Evolutionary conservation across 92 coral and sea anemone species (phyloP).

Genomic region (Isaurus tuberculatus): DNA sequence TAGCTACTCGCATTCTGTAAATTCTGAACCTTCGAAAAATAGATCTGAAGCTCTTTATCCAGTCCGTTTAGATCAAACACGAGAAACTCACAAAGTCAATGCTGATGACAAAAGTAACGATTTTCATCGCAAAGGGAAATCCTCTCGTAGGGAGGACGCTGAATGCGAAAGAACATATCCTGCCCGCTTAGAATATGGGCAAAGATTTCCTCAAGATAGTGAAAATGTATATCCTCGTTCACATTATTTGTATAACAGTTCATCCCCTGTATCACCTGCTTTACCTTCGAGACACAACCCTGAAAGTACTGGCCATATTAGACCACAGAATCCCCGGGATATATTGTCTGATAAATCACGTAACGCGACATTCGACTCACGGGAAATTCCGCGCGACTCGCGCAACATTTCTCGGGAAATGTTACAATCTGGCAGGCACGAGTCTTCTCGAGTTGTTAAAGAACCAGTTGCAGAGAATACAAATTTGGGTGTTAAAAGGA

Average conservation of each 20-base stretch:
- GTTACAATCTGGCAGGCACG: not conserved
- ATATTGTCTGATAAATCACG: not conserved
- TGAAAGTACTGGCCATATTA: not conserved
- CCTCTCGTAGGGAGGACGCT: conserved; percentile 26
- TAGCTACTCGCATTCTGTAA: not conserved
- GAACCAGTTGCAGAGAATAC: conserved; percentile 19
- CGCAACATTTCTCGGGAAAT: conserved; percentile 16
- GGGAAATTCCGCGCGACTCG: conserved; percentile 6
- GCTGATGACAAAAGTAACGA: conserved; percentile 25
- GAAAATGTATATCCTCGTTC: conserved; percentile 23
- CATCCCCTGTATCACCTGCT: not conserved
- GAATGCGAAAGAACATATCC: conserved; percentile 17
- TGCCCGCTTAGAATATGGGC: conserved; percentile 5
- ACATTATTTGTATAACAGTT: conserved; percentile 4
- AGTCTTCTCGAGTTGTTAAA: conserved; percentile 7
- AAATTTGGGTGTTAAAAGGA: conserved; percentile 8
- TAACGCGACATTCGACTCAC: conserved; percentile 15
- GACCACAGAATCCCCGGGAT: conserved; percentile 21
- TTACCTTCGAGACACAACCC: conserved; percentile 14
- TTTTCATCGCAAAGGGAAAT: conserved; percentile 25
- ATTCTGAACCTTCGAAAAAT: conserved; percentile 2
- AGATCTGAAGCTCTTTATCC: conserved; percentile 38
- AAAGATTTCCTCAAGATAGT: conserved; percentile 23
- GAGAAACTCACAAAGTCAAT: conserved; percentile 29
- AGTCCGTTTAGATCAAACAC: conserved; percentile 22